Evolutionary conservation across 2,888 invertebrate genomes (phyloP).

Genomic region (Lasius fuliginosus): DNA sequence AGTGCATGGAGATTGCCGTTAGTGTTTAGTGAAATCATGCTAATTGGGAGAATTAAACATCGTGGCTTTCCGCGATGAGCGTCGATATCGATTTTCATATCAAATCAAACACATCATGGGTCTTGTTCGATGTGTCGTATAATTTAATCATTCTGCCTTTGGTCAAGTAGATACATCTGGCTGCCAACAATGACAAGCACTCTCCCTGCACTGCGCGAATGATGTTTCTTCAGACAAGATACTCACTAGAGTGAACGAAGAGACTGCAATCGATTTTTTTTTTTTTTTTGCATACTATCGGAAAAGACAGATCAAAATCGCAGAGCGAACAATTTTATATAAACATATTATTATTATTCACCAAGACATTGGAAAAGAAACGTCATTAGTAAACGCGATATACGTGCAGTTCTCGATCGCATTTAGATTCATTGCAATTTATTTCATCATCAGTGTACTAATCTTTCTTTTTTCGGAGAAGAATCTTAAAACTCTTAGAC

Average conservation of each 20-base stretch:
- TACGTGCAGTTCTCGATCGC: not conserved
- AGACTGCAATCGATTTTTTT: not conserved
- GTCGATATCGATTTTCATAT: not conserved
- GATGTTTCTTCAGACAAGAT: constrained; percentile 20
- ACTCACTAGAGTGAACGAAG: constrained; percentile 6
- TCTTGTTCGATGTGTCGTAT: not conserved
- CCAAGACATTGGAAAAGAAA: not conserved
- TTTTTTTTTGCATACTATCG: not conserved
- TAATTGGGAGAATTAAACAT: constrained; percentile 69
- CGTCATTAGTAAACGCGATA: not conserved
- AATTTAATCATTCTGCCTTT: not conserved
- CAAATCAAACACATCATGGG: not conserved
- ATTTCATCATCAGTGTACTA: not conserved
- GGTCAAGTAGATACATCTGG: constrained; percentile 42
- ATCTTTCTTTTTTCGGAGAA: not conserved
- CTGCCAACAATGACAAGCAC: constrained; percentile 24
- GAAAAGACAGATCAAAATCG: not conserved
- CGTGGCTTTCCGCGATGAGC: not conserved
- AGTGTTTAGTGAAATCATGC: constrained; percentile 71
- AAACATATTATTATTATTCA: not conserved
- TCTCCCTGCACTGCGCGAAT: not conserved
- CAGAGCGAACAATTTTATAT: not conserved
- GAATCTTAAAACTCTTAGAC: not conserved
- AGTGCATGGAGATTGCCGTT: constrained; percentile 55
- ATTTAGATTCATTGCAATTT: not conserved